These are phyloP conservation scores for Micropoecilia bifurca DNA, from an alignment of 2,797 vertebrate genomes.

Conservation along the genomic window DNA sequence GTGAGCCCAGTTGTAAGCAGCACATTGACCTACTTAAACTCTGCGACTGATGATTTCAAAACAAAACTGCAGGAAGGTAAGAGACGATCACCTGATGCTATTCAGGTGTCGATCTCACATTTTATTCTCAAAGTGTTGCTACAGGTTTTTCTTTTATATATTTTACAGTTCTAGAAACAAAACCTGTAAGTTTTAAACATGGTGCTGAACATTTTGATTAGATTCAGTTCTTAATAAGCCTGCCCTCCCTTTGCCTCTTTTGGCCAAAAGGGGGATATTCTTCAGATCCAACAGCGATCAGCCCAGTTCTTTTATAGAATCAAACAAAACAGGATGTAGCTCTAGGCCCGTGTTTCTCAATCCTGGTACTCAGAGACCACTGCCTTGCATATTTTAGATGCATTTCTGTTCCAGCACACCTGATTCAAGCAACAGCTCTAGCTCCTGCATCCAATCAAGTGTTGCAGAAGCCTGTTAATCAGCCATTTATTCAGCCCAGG, in stretches of 20 bases:
- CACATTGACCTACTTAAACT: slow-evolving; percentile 4
- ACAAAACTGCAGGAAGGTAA: neutral
- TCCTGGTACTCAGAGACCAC: too few relatives aligned
- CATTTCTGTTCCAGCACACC: too few relatives aligned
- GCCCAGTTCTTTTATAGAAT: neutral
- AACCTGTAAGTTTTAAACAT: neutral
- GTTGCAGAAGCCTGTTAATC: too few relatives aligned
- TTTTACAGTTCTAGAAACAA: neutral
- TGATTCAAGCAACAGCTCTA: too few relatives aligned
- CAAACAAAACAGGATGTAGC: neutral
- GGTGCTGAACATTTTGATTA: neutral
- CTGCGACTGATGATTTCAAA: neutral
- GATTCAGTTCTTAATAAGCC: neutral
- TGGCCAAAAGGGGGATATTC: neutral
- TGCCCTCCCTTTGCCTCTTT: neutral
- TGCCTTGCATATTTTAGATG: too few relatives aligned
- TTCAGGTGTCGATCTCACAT: neutral
- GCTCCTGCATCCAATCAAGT: too few relatives aligned
- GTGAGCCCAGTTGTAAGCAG: neutral
- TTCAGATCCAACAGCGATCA: neutral
- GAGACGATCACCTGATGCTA: neutral
- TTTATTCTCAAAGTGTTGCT: neutral
- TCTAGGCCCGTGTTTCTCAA: neutral
- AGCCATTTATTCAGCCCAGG: too few relatives aligned
- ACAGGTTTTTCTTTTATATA: neutral